These are phyloP conservation scores for Ptychoptera albimana DNA, from an alignment of 2,888 invertebrate species.

Conservation along the genomic window DNA sequence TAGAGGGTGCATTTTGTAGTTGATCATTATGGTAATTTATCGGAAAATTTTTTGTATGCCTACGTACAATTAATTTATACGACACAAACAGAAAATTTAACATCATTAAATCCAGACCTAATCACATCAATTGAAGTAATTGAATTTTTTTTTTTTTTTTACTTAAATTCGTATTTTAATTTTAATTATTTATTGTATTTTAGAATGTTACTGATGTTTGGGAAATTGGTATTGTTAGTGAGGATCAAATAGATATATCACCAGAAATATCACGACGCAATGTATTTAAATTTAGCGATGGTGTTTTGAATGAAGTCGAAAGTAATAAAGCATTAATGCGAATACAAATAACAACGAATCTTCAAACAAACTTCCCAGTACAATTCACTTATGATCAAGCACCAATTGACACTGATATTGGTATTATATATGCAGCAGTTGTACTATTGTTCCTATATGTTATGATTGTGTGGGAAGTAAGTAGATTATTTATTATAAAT, in stretches of 20 bases:
- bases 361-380: constrained; percentile 27
- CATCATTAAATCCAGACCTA: neutral
- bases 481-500: too few species aligned
- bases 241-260: constrained; percentile 24
- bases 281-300: constrained; percentile 17
- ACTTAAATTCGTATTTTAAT: too few species aligned
- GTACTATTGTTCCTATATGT: constrained; percentile 60
- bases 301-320: constrained; percentile 11
- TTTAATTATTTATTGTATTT: neutral
- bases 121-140: neutral
- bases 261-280: constrained; percentile 31
- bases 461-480: constrained; percentile 52
- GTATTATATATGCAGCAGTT: constrained; percentile 52
- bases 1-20: constrained; percentile 46
- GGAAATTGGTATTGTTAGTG: constrained; percentile 24
- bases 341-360: constrained; percentile 21
- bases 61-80: constrained; percentile 30
- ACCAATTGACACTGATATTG: constrained; percentile 45
- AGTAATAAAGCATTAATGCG: constrained; percentile 16
- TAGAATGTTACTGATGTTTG: constrained; percentile 15
- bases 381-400: constrained; percentile 43
- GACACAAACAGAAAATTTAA: constrained; percentile 10
- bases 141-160: too few species aligned
- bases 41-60: constrained; percentile 30
- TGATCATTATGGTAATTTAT: constrained; percentile 34